Conservation (phyloP, 2,113 vertebrate genomes). For the Catharus minimus region DNA sequence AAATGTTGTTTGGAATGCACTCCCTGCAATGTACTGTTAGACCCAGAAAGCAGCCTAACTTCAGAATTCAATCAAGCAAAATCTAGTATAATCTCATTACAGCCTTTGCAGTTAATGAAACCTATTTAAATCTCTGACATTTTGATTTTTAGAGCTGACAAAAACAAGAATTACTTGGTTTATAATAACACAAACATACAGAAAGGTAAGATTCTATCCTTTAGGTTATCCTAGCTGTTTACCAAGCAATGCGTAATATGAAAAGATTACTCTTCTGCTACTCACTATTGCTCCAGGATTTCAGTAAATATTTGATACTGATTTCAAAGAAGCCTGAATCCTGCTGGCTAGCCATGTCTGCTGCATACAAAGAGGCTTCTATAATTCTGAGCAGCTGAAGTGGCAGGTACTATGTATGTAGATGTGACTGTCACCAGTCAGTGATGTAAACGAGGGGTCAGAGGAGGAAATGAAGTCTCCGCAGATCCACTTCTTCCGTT, state of each 20-base stretch:
- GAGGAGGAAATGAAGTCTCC: slow-evolving; percentile 77
- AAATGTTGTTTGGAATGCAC: slow-evolving; percentile 51
- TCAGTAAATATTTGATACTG: slow-evolving; percentile 98
- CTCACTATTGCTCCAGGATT: slow-evolving; percentile 98
- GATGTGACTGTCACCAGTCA: slow-evolving; percentile 81
- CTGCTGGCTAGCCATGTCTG: slow-evolving; percentile 96
- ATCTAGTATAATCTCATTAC: slow-evolving; percentile 81
- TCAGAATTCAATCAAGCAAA: slow-evolving; percentile 74
- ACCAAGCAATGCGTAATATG: slow-evolving; percentile 52
- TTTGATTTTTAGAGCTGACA: slow-evolving; percentile 56
- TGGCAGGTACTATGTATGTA: slow-evolving; percentile 81
- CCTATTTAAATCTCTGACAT: slow-evolving; percentile 70
- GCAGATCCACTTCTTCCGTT: slow-evolving; percentile 76
- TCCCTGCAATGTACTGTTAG: slow-evolving; percentile 9
- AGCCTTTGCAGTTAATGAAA: slow-evolving; percentile 73
- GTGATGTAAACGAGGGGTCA: slow-evolving; percentile 82
- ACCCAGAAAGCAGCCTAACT: slow-evolving; percentile 58
- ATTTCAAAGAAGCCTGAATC: slow-evolving; percentile 99
- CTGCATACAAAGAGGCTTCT: slow-evolving; percentile 77
- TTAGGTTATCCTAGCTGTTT: slow-evolving; percentile 52
- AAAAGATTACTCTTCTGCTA: slow-evolving; percentile 74
- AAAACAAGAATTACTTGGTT: slow-evolving; percentile 17
- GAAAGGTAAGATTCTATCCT: slow-evolving; percentile 18
- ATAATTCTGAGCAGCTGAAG: slow-evolving; percentile 66
- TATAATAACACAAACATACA: slow-evolving; percentile 25